phyloP scores from a whole-genome alignment of 2,797 vertebrate species.

The Artibeus lituratus region DNA sequence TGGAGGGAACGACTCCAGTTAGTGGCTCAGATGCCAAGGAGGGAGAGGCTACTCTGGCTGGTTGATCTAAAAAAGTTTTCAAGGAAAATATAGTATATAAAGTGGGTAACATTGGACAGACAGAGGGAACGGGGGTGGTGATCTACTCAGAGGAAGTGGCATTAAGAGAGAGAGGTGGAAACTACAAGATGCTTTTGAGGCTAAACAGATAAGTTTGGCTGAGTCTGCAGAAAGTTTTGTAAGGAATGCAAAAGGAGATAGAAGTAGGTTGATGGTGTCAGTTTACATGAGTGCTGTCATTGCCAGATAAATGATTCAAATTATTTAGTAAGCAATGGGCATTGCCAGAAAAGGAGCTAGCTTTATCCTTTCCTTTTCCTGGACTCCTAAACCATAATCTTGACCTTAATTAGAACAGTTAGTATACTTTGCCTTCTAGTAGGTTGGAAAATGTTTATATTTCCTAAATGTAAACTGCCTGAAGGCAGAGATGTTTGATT shows the following conservation, averaged over 20 bases:
- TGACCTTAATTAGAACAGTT: constrained; percentile 6
- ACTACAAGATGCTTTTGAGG: background rate
- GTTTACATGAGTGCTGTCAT: background rate
- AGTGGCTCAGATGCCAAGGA: background rate
- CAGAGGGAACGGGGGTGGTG: background rate
- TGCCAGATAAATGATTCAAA: background rate
- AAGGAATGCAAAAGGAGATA: background rate
- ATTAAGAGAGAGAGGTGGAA: background rate
- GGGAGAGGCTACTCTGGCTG: background rate
- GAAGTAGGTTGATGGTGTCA: background rate
- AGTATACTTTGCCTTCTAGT: background rate
- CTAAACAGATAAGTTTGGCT: background rate
- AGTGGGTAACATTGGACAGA: background rate
- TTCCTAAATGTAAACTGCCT: background rate
- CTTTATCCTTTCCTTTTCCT: background rate
- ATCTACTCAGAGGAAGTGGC: background rate
- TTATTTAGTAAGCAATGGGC: background rate
- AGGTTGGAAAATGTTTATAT: background rate
- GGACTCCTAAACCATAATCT: background rate
- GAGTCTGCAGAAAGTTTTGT: background rate
- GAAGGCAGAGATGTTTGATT: background rate
- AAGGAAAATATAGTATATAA: background rate
- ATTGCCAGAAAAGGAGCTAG: background rate
- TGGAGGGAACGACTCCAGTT: background rate
- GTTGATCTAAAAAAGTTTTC: background rate